Conservation (phyloP, 2,113 vertebrate genomes). For the Psophia crepitans region DNA sequence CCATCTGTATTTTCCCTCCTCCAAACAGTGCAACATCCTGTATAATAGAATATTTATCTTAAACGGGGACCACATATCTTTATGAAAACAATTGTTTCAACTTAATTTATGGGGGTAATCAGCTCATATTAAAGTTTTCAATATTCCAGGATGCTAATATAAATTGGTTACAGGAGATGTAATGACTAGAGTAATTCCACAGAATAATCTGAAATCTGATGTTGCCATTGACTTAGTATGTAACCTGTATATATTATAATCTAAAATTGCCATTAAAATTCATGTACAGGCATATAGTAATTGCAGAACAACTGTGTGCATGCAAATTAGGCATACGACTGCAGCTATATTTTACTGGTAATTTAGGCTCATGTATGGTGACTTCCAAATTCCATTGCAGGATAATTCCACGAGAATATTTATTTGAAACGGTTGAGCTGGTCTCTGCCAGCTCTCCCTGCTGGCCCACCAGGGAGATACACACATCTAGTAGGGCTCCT, state of each 20-base stretch:
- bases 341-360: neutral
- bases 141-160: conserved; percentile 19
- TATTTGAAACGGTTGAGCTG: neutral
- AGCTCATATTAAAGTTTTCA: conserved; percentile 20
- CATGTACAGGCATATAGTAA: neutral
- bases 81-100: conserved; percentile 56
- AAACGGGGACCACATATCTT: conserved; percentile 52
- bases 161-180: conserved; percentile 18
- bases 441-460: neutral
- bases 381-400: neutral
- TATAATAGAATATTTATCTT: conserved; percentile 61
- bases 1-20: conserved; percentile 62
- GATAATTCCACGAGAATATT: neutral
- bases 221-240: neutral
- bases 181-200: neutral
- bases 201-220: conserved; percentile 16
- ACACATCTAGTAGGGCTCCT: neutral
- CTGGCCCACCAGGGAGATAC: neutral
- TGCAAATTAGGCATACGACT: neutral
- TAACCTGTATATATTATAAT: neutral
- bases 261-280: neutral
- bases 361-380: neutral
- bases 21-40: conserved; percentile 62
- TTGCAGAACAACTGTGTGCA: neutral
- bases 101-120: conserved; percentile 42